Base-by-base conservation (phyloP, 2,888 invertebrate genomes). In the Hirtodrosophila confusa region DNA sequence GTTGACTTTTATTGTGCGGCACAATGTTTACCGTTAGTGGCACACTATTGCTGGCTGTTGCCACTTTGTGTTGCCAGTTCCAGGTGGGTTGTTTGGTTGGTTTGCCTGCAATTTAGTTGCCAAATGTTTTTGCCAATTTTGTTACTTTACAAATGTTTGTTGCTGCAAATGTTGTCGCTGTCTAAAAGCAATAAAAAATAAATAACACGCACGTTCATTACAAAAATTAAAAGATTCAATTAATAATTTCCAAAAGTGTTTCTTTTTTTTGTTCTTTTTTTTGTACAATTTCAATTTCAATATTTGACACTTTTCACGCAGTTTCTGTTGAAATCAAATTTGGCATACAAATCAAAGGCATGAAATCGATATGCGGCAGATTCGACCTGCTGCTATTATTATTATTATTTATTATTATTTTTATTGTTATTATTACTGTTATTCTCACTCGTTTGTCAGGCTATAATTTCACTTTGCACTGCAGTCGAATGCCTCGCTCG, bases 1-100 rank as follows among this genome's bases (percentile, higher is more conserved):
- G 63, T 78, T 75, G 67, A 63, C 66, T 79, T 73, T 79, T 75
- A 65, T 79, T 67, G 78, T 67, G 64, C 53, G 69, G 55, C 75
- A 63, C 64, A 61, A 76, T 69, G 67, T 63, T 57, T 54, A 62
- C 64, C 64, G 67, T 58, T 54, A 23, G 55, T 40, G 11, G 24
- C 41, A 53, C 63, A 61, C 67, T 64, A 67, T 39, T 44, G 17
- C 37, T 29, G 11, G 12, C 31, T 24, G 24, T 33, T 41, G 35
- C 50, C 49, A 49, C 50, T 49, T 44, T 56, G 41, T 43, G 7
- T 33, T 27, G 57, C 37, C 27, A 31, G 31, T 27, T 53, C 37
- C 27, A 31, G 31, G 8, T 31, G 7, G 27, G 27, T 3, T 31
- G 31, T 0, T 31, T 7, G 31, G 31, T 31, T 31, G 31, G 27